Base-by-base conservation (phyloP, 2,797 vertebrate species). In the Glyptemys insculpta region DNA sequence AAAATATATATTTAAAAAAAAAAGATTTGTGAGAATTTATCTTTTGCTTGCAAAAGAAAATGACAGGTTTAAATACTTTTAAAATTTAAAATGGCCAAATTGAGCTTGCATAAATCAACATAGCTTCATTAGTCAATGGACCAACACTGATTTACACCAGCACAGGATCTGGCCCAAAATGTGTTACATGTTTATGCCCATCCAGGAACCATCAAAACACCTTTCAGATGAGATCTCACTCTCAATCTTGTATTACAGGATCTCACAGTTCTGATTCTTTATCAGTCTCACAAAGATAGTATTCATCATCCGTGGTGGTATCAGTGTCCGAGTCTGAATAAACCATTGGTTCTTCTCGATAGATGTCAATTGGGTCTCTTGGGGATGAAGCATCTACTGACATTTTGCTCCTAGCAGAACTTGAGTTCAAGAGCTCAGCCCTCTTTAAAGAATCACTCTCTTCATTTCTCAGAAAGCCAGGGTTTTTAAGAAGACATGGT, bases 221-320 rank as follows among this genome's bases (percentile, higher is more conserved):
- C 0, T 0, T 74, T 87, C n/a, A 27, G 29, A 52, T 49, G 11
- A 57, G 14, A 12, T 3, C 6, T 19, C 49, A 6, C 12, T 47
- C 37, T 49, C 87, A 81, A 79, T n/a, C 76, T 78, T 41, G n/a
- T 59, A 50, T 74, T 19, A 80, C 1, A 12, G 89, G 74, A 47
- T 25, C 87, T 99, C 96, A 99, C 21, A 99, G 97, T 97, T 99
- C 99, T 2, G 99, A 99, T 95, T 99, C 99, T 95, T 99, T 99
- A 87, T 99, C 99, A 50, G 96, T 94, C 57, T 98, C 98, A 74
- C 99, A 98, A 83, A 99, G 97, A 96, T 99, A 99, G 96, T 99
- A 99, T 87, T 99, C 99, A 65, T 99, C 99, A 79, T 99, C 99
- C 0, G 99, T 99, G 47, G 99, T 99, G 0, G 99, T 99, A 82